Percentiles rank a stretch among this genome's conserved stretches.
These are phyloP conservation scores for Drosophila athabasca DNA, from an alignment of 1,140 invertebrate genomes.

Conservation along the genomic window DNA sequence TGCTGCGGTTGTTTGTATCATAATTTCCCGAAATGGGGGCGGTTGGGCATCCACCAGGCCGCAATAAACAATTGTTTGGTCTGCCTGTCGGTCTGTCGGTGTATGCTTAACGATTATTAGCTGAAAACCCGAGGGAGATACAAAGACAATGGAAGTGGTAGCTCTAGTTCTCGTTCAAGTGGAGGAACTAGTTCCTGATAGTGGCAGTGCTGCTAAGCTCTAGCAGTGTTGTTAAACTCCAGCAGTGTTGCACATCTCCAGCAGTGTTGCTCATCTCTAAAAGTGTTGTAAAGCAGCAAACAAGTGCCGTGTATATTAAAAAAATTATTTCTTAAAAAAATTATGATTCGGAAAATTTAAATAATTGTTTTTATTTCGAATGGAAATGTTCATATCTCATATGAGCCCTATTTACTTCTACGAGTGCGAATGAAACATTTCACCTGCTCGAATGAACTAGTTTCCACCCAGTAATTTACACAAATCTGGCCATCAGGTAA, in stretches of 20 bases:
- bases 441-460: constrained; percentile 18
- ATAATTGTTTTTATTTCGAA: no score
- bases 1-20: constrained; percentile 72
- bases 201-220: no score
- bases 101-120: constrained; percentile 47
- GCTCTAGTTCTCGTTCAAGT: neutral
- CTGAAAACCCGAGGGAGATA: constrained; percentile 33
- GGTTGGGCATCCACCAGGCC: neutral
- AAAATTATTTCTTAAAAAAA: no score
- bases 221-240: no score
- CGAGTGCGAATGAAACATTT: neutral
- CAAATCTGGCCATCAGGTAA: constrained; percentile 68
- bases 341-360: no score
- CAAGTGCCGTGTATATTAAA: no score
- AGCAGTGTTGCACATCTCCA: no score
- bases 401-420: neutral
- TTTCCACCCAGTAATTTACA: constrained; percentile 30
- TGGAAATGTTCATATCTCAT: no score
- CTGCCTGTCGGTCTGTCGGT: neutral
- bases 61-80: constrained; percentile 44
- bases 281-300: no score
- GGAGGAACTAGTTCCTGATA: neutral
- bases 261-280: no score
- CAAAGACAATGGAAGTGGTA: constrained; percentile 9
- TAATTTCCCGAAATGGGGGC: constrained; percentile 45